Evolutionary conservation across 1,140 invertebrate genomes (phyloP), one percentile per base, ranked within the genome.

Genomic region (Pogonomyrmex barbatus): DNA sequence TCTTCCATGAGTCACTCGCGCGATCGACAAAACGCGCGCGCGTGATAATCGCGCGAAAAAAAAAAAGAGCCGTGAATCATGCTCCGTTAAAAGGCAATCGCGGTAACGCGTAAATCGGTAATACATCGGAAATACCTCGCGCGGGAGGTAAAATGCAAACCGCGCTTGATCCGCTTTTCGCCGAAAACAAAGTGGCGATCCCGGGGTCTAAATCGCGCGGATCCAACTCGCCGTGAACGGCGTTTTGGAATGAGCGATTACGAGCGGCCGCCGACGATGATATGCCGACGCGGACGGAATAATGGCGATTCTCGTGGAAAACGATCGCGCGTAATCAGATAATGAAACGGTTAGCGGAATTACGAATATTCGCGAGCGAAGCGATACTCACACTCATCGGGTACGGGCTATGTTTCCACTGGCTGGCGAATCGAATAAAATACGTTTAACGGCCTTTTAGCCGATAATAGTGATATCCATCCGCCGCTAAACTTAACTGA

Each of bases 341-440:
- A 60, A 83, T 75, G 45, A 39, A 24, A 33, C 42, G 42, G 30
- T 73, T 73, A 82, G 36, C 30, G 30, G 30, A 73, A 82, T 82
- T 82, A 60, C 30, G 54, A 60, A 75, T 62, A 60, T 73, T 60
- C 54, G n/a, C 24, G 36, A 45, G 50, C 17, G 12, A 68, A 52
- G 82, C 56, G 24, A 70, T 92, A 93, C 93, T 93, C 81, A 93
- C 93, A 93, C 91, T 93, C 93, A 93, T 93, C 92, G 90, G 89
- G 71, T 91, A 93, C 90, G 83, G 88, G 78, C 92, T 93, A 88
- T 88, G 81, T 88, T 85, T 79, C 88, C 87, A 87, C 91, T 24
- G 24, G 47, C 86, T 87, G 79, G 75, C 87, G 76, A 71, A 79
- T 79, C 50, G 58, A 85, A 90, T 83, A 92, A 24, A 24, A 87